Base-by-base conservation (phyloP, 2,797 vertebrate species). In the Megalops cyprinoides region DNA sequence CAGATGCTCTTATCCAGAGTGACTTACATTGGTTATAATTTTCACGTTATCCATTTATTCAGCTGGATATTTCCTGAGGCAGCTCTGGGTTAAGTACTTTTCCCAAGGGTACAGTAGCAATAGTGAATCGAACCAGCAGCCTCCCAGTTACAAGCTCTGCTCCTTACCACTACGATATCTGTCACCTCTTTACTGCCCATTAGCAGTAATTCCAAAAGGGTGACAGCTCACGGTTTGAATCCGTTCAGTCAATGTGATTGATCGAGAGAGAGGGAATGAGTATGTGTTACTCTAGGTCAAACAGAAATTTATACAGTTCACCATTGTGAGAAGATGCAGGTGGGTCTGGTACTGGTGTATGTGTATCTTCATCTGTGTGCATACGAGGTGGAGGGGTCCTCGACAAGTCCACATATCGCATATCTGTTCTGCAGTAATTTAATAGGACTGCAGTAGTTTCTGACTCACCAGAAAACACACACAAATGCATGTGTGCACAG, bases 361-460 rank as follows among this genome's bases (percentile, higher is more conserved):
- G n/a, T 60, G 23, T 9, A 10, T 60, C 4, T 60, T n/a, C 10
- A 8, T 60, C 25, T 9, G 4, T 62, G 60, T n/a, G n/a, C 34
- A 28, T 53, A 14, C 12, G 15, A 14, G 51, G 51, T 6, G 53
- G 51, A 53, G 51, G 25, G 34, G 28, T 14, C 8, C 60, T 20
- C 31, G 9, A 62, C n/a, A 62, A 31, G 25, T 12, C 20, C 25
- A 14, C 34, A 15, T 28, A 1, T 62, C 18, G 8, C 2, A 18
- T 37, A 39, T 44, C 79, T 74, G 69, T 77, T 83, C 86, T 87
- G 69, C 51, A 71, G 62, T 78, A 81, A 90, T 88, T 85, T 82
- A 87, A 89, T 90, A 85, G 79, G 78, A 76, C 84, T 80, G 81
- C 76, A 34, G 28, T 69, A 74, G 55, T 87, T 82, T 84, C 88